A percentile compares a stretch with the other conserved stretches of the same genome.
Conservation (phyloP, 2,113 vertebrate species). For the Oplegnathus fasciatus region DNA sequence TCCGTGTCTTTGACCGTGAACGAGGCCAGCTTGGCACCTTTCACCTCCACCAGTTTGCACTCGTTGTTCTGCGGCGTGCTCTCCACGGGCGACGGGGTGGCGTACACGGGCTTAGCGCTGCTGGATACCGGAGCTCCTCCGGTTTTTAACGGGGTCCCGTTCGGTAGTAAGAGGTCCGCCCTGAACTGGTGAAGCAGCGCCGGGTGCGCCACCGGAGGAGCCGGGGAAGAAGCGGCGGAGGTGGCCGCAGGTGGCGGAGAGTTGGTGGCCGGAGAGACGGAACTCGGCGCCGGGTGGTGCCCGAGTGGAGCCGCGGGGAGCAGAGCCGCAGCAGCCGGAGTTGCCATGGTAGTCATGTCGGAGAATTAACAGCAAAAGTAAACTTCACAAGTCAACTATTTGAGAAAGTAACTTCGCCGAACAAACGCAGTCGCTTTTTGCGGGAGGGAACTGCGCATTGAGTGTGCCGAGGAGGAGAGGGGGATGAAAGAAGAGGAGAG, state of each 20-base stretch:
- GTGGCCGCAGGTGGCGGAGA: slow-evolving; percentile 84
- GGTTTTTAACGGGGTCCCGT: slow-evolving; percentile 75
- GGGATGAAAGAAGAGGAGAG: slow-evolving; percentile 33
- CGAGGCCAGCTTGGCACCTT: slow-evolving; percentile 95
- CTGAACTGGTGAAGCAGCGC: slow-evolving; percentile 88
- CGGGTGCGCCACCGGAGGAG: slow-evolving; percentile 80
- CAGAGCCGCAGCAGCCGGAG: slow-evolving; percentile 88
- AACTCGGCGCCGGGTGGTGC: slow-evolving; percentile 89
- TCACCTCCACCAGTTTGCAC: slow-evolving; percentile 97
- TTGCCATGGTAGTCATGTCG: slow-evolving; percentile 89
- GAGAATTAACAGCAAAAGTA: slow-evolving; percentile 67
- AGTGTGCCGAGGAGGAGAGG: slow-evolving; percentile 44
- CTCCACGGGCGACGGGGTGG: slow-evolving; percentile 97
- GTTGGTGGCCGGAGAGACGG: slow-evolving; percentile 89
- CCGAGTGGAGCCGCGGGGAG: slow-evolving; percentile 90
- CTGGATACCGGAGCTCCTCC: slow-evolving; percentile 81
- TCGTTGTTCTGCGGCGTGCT: slow-evolving; percentile 99
- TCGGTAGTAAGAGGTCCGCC: slow-evolving; percentile 86
- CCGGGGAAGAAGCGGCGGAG: slow-evolving; percentile 78
- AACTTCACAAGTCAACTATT: slow-evolving; percentile 64
- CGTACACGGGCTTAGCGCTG: slow-evolving; percentile 92
- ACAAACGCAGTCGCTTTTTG: slow-evolving; percentile 26
- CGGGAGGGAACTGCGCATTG: slow-evolving; percentile 49
- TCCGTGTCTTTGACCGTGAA: slow-evolving; percentile 96
- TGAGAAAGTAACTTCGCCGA: slow-evolving; percentile 66